These are phyloP conservation scores for Reticulitermes speratus DNA, from an alignment of 1,140 invertebrate species.

Conservation along the genomic window DNA sequence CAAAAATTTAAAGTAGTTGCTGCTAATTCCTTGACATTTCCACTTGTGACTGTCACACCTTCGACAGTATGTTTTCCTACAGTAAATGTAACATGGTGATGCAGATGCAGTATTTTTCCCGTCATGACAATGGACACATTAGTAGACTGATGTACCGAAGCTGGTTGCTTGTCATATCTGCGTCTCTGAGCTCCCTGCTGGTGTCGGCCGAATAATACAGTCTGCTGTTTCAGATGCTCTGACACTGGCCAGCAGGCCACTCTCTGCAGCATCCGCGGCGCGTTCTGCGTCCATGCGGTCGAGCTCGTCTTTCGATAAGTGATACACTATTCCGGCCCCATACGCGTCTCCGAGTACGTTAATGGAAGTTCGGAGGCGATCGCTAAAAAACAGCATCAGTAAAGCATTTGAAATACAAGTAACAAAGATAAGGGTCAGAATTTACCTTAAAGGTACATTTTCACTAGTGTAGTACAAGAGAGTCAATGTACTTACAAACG, in stretches of 20 bases:
- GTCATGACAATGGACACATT: neutral
- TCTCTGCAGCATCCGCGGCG: neutral
- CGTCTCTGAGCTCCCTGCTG: conserved; percentile 9
- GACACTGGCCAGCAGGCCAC: neutral
- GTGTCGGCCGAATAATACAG: neutral
- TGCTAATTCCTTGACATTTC: neutral
- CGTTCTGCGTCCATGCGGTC: conserved; percentile 46
- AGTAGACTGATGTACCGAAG: neutral
- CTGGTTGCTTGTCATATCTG: conserved; percentile 18
- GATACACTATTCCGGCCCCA: conserved; percentile 77
- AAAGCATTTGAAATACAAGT: too few species aligned
- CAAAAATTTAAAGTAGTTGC: neutral
- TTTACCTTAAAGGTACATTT: too few species aligned
- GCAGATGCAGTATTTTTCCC: too few species aligned
- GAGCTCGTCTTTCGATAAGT: conserved; percentile 67
- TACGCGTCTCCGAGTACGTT: conserved; percentile 80
- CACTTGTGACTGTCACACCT: neutral
- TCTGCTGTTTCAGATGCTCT: neutral
- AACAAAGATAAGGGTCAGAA: too few species aligned
- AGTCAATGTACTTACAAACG: too few species aligned
- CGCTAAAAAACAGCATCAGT: conserved; percentile 40
- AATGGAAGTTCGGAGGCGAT: conserved; percentile 72
- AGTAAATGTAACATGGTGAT: neutral
- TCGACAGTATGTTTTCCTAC: neutral
- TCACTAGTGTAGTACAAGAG: too few species aligned